Base-by-base conservation (phyloP, 2,888 invertebrate genomes). In the Polietes domitor region DNA sequence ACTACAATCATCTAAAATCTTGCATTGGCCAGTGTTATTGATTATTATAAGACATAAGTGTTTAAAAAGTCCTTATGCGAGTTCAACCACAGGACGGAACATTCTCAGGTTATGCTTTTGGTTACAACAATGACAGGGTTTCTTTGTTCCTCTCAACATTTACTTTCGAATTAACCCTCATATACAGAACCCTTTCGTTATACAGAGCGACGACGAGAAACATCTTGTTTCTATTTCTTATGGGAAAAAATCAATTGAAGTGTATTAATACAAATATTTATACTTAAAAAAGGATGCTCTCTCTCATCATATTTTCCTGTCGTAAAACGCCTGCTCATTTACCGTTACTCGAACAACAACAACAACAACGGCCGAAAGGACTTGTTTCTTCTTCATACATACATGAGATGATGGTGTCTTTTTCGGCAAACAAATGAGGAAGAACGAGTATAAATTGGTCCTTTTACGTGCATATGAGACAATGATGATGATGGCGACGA, bases 311-410 rank as follows among this genome's bases (percentile, higher is more conserved):
- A 10, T 65, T 53, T 37, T 21, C 19, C 68, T 47, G 12, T 26
- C 12, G 32, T 70, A 61, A 77, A 82, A 72, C 65, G 76, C 68
- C 75, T 76, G 76, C 79, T 76, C 79, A 78, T 82, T 78, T 82
- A 32, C 17, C 41, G 70, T 61, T 47, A 26, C 43, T 70, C 50
- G 43, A 37, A n/a, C 41, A 72, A 15, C 53, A 2, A 17, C 50
- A 53, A 71, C 50, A 28, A 72, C 28, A 61, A 28, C 61, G 28
- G 53, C 19, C 4, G n/a, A 21, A 53, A 47, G 47, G 7, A 47
- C 47, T 47, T 47, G 4, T n/a, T 47, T 12, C 10, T 12, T 26
- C 37, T 37, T 5, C 37, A 37, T 41, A 15, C 47, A 47, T n/a
- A 47, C 12, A 32, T 37, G 19, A 37, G 19, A 17, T 19, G 19